These are phyloP conservation scores for Sinocyclocheilus anophthalmus DNA, from an alignment of 2,113 vertebrate genomes.

Conservation along the genomic window DNA sequence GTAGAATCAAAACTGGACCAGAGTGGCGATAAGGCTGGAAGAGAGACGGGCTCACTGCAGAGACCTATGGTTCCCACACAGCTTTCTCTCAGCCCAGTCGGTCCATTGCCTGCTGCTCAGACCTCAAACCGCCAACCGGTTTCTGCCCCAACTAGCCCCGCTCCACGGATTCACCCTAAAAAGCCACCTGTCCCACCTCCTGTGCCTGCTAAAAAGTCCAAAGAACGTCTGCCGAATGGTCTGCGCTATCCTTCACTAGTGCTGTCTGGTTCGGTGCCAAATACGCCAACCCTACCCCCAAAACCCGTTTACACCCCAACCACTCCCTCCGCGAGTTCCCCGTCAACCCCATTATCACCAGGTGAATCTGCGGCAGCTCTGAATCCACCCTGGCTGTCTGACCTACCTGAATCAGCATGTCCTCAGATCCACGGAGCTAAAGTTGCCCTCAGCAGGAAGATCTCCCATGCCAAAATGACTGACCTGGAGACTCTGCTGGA, in stretches of 20 bases:
- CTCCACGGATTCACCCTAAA: slow-evolving; percentile 79
- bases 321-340: slow-evolving; percentile 69
- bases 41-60: slow-evolving; percentile 55
- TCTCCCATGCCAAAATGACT: slow-evolving; percentile 80
- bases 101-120: slow-evolving; percentile 33
- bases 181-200: slow-evolving; percentile 89
- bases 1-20: slow-evolving; percentile 44
- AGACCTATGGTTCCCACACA: slow-evolving; percentile 67
- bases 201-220: slow-evolving; percentile 93
- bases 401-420: slow-evolving; percentile 78
- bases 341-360: slow-evolving; percentile 63
- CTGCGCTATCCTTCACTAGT: slow-evolving; percentile 75
- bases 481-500: slow-evolving; percentile 87
- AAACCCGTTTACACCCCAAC: slow-evolving; percentile 75
- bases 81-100: slow-evolving; percentile 61
- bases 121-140: slow-evolving; percentile 50
- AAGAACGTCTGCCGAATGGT: slow-evolving; percentile 89
- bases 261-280: slow-evolving; percentile 68
- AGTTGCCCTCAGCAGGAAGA: slow-evolving; percentile 81
- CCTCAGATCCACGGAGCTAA: slow-evolving; percentile 84
- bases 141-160: slow-evolving; percentile 65
- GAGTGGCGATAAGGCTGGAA: slow-evolving; percentile 46
- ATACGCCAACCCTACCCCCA: slow-evolving; percentile 77
- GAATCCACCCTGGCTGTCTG: slow-evolving; percentile 85
- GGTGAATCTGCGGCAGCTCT: slow-evolving; percentile 74